Base-by-base conservation (phyloP, 2,797 vertebrate species). In the Bradypodion pumilum region DNA sequence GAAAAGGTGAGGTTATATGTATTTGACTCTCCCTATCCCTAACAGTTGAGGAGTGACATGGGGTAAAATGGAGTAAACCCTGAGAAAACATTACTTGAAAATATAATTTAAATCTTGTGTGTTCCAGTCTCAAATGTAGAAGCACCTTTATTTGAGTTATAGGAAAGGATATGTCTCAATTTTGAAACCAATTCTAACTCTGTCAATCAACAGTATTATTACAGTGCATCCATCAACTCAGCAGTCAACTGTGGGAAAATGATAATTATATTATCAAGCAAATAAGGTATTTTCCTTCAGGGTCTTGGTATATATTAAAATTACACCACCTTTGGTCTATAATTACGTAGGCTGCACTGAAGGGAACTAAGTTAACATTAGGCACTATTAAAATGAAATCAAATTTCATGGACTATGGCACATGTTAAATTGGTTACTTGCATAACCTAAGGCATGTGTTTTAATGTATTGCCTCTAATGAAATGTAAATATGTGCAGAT, bases 241-340 rank as follows among this genome's bases (percentile, higher is more conserved):
- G 29, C 16, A 92, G n/a, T 27, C 81, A 74, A n/a, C 12, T 78
- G 84, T 1, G n/a, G 42, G 83, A 78, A 90, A 89, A 87, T 37
- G 44, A 78, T 35, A 27, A 6, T 76, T 90, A 74, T 78, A 13
- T 90, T 87, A 86, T 62, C 44, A 62, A 44, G 44, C 32, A 72
- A 72, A 74, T 21, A 90, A 85, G 16, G 1, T 65, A 46, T 80
- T 75, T 87, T 78, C 86, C 84, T 85, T 85, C 89, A 44, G 78
- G 81, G 89, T n/a, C 82, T 89, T 89, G 89, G 63, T 80, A 56
- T 75, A 52, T 87, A 87, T 84, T 85, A 83, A 85, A 79, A 87
- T 84, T 49, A 66, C 23, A 69, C 4, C 1, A 2, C 42, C 68
- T 85, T 86, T 93, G 86, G 42, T 74, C 35, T 88, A 88, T 69